Base-by-base conservation (phyloP, 2,888 invertebrate genomes). In the Lepidocyrtoides sp. region DNA sequence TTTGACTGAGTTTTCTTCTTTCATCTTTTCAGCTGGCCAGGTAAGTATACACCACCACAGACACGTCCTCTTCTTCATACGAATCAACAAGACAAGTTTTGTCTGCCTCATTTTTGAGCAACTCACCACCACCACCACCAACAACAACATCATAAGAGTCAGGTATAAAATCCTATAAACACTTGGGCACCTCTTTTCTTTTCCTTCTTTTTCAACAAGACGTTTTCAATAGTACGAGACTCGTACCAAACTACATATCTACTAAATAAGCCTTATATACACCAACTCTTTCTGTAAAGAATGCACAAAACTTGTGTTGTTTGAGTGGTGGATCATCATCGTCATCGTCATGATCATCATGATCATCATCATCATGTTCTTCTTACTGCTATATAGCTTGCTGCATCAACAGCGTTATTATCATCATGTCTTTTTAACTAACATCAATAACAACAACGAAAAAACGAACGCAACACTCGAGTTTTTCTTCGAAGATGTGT, bases 41-140 rank as follows among this genome's bases (percentile, higher is more conserved):
- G 57, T 36, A 79, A n/a, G n/a, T n/a, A n/a, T 1, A n/a, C 51
- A 54, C 8, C 32, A 69, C 36, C 51, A 32, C 41, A 2, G 29
- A 84, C 69, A 69, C 54, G 29, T 66, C 84, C 29, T 69, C 36
- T 69, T 69, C 17, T 69, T 23, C 26, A 17, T 84, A 48, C 69
- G 66, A 54, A 48, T 85, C 85, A 86, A 75, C 75, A 88, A 88
- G 88, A 89, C 88, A 57, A 89, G 88, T 89, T 89, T 86, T 89
- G 41, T 81, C 32, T 81, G 51, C 7, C 54, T 57, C 57, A 57
- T 20, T 57, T 57, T 57, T 66, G 48, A 75, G 14, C 51, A 51
- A 77, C 77, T 77, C 51, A 54, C 51, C 29, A 77, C n/a, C 51
- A 54, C 20, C 75, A 75, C 26, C 29, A 17, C 7, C 17, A 57